A percentile compares a stretch with the other conserved stretches of the same genome.
Evolutionary conservation across 2,113 vertebrate species (phyloP).

Genomic region (Misgurnus anguillicaudatus): DNA sequence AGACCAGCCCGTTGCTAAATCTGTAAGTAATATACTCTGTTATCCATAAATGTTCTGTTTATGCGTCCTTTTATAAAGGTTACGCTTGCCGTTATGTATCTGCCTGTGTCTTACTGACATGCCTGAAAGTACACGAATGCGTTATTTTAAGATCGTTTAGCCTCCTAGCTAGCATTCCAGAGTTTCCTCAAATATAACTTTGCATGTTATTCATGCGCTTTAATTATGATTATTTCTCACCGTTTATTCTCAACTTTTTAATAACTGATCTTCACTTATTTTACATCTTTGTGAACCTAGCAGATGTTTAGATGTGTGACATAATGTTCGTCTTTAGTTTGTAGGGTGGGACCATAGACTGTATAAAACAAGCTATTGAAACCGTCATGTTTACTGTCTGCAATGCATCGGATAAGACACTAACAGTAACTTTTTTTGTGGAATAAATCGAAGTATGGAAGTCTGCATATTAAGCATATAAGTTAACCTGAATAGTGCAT

Average conservation of each 20-base stretch:
- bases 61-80: too few relatives aligned
- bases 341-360: neutral
- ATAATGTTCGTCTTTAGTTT: neutral
- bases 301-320: too few relatives aligned
- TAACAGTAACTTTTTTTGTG: too few relatives aligned
- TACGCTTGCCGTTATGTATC: neutral
- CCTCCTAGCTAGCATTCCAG: neutral
- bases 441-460: neutral
- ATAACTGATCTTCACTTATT: neutral
- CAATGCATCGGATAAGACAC: neutral
- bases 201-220: neutral
- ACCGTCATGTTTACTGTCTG: neutral
- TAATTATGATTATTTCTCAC: neutral
- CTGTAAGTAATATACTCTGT: slow-evolving; percentile 16
- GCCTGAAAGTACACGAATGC: neutral
- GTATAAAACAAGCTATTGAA: neutral
- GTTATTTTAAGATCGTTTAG: slow-evolving; percentile 18
- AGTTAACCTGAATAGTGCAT: neutral
- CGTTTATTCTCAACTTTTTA: neutral
- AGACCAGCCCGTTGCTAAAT: neutral
- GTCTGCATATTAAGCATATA: neutral
- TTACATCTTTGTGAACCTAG: neutral
- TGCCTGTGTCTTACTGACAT: neutral
- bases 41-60: neutral
- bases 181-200: neutral